Conservation (phyloP, 2,113 vertebrate genomes). For the Pholis gunnellus region DNA sequence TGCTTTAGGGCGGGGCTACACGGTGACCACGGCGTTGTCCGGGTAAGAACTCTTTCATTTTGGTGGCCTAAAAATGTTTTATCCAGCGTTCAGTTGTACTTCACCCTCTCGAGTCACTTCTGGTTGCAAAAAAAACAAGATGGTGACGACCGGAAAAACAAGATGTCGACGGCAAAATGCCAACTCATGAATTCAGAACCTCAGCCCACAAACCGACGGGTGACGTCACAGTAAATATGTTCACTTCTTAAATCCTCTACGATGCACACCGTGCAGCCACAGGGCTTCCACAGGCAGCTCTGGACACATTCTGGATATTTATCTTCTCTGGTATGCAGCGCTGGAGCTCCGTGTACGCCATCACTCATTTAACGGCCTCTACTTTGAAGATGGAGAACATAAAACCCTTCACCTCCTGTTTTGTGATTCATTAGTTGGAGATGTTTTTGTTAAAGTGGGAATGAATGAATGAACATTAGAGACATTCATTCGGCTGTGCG, state of each 20-base stretch:
- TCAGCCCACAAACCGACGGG: no score
- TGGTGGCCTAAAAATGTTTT: no score
- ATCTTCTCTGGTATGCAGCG: conserved; percentile 42
- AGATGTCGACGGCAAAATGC: no score
- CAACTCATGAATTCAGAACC: no score
- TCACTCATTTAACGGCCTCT: conserved; percentile 39
- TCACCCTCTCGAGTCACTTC: not conserved
- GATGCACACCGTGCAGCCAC: conserved; percentile 49
- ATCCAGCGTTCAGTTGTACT: not conserved
- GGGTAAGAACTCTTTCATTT: no score
- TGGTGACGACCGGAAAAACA: no score
- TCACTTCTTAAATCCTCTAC: no score
- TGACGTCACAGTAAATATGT: no score
- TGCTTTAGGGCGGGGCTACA: no score
- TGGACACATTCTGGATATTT: conserved; percentile 46
- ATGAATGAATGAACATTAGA: conserved; percentile 49
- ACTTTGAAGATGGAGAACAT: conserved; percentile 42
- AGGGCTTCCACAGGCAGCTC: conserved; percentile 51
- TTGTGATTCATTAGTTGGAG: conserved; percentile 31
- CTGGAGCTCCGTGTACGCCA: conserved; percentile 20
- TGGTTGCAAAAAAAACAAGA: no score
- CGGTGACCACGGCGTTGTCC: no score
- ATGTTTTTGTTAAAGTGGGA: conserved; percentile 47
- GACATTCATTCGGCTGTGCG: conserved; percentile 19
- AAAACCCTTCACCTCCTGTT: conserved; percentile 29